Evolutionary conservation across 2,888 invertebrate species (phyloP).

Genomic region (Leucophenga maculata): DNA sequence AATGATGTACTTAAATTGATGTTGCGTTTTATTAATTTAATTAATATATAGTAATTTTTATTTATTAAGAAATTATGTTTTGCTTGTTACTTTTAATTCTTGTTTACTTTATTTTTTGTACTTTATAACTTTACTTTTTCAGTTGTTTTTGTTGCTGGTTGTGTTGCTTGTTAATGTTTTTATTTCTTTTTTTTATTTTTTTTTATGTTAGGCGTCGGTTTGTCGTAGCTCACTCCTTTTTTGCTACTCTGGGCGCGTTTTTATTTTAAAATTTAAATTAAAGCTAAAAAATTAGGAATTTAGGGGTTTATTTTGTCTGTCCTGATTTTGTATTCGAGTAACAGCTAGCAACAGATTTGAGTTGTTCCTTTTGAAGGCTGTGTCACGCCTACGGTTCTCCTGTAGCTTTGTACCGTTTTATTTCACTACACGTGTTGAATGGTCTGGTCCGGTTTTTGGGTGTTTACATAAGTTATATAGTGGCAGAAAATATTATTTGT

Average conservation of each 20-base stretch:
- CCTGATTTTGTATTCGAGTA: constrained; percentile 50
- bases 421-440: background rate
- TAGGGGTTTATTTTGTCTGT: constrained; percentile 47
- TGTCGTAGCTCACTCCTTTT: constrained; percentile 16
- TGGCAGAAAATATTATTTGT: constrained; percentile 9
- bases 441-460: background rate
- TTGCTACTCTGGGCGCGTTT: constrained; percentile 47
- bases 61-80: constrained; percentile 34
- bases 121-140: constrained; percentile 69
- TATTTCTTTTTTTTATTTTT: constrained; percentile 15
- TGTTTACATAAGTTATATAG: too few species aligned
- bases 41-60: constrained; percentile 45
- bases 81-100: constrained; percentile 33
- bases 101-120: constrained; percentile 64
- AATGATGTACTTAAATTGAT: constrained; percentile 58
- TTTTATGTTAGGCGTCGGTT: too few species aligned
- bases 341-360: too few species aligned
- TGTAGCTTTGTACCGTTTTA: constrained; percentile 19
- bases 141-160: constrained; percentile 42
- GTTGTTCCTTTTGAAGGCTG: constrained; percentile 19
- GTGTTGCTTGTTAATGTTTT: constrained; percentile 50
- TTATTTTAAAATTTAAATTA: constrained; percentile 58
- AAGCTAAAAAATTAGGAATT: constrained; percentile 64
- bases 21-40: constrained; percentile 56
- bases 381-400: constrained; percentile 18